phyloP scores from a whole-genome alignment of 2,113 vertebrate species.

The Boulengeromyrus knoepffleri region DNA sequence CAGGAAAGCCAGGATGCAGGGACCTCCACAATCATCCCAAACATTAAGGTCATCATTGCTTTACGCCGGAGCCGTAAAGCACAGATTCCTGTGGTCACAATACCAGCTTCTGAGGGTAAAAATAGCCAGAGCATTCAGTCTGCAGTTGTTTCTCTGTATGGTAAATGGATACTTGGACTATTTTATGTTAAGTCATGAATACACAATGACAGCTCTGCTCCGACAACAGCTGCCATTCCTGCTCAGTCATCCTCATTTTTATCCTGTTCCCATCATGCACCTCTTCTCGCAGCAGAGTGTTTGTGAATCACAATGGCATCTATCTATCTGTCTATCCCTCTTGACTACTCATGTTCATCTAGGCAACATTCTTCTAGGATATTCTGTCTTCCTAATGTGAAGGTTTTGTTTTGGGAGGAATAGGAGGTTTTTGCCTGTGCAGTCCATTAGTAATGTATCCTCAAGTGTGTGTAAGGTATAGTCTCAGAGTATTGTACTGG shows the following conservation, averaged over 20 bases:
- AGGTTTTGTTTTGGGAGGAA: neutral
- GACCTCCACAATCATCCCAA: neutral
- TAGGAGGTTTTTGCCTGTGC: neutral
- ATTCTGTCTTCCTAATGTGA: neutral
- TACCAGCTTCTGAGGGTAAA: neutral
- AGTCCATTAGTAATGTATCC: neutral
- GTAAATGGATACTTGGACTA: neutral
- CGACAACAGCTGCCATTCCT: neutral
- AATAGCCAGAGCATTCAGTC: neutral
- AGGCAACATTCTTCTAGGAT: neutral
- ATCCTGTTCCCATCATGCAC: neutral
- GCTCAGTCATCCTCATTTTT: neutral
- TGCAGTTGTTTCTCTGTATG: neutral
- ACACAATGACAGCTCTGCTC: neutral
- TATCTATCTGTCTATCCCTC: neutral
- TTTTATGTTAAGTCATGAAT: neutral
- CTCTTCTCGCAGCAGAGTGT: neutral
- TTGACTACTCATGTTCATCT: neutral
- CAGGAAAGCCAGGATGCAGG: neutral
- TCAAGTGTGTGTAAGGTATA: neutral
- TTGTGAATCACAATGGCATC: neutral
- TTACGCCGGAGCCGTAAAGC: neutral
- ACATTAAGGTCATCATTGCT: neutral
- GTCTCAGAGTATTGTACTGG: neutral
- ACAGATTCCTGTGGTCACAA: neutral